These are phyloP conservation scores for Archegozetes longisetosus DNA, from an alignment of 1,140 invertebrate species.

Conservation along the genomic window DNA sequence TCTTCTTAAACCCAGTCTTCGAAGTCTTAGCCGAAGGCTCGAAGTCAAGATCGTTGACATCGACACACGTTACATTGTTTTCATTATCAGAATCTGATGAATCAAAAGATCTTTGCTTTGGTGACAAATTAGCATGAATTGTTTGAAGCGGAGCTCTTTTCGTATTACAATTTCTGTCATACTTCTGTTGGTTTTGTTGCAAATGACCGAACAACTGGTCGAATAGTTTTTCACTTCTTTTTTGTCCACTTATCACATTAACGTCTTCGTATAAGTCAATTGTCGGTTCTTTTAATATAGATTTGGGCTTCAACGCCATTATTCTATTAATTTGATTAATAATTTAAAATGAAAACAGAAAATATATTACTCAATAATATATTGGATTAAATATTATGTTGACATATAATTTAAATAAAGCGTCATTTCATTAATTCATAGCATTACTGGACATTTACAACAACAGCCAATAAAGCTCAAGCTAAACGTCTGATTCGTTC, in stretches of 20 bases:
- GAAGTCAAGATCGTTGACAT: background rate
- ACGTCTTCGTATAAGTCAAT: background rate
- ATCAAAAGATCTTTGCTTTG: background rate
- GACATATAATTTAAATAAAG: background rate
- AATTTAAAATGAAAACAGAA: too few relatives aligned
- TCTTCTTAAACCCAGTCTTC: background rate
- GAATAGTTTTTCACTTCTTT: background rate
- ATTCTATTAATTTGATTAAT: background rate
- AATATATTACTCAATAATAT: too few relatives aligned
- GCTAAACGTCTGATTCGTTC: too few relatives aligned
- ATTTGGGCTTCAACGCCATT: background rate
- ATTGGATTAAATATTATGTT: too few relatives aligned
- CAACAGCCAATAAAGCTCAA: too few relatives aligned
- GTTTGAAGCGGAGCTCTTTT: background rate
- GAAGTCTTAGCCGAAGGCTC: background rate
- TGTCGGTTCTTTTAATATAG: background rate
- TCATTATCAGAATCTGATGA: background rate
- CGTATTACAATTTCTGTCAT: background rate
- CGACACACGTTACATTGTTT: background rate
- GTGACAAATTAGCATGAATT: background rate
- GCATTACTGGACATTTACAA: too few relatives aligned
- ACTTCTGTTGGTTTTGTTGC: too few relatives aligned
- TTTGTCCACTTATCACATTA: background rate
- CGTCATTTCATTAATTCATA: background rate
- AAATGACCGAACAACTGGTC: background rate